These are phyloP conservation scores for Epinephelus coioides DNA, from an alignment of 2,797 vertebrate genomes.

Conservation along the genomic window DNA sequence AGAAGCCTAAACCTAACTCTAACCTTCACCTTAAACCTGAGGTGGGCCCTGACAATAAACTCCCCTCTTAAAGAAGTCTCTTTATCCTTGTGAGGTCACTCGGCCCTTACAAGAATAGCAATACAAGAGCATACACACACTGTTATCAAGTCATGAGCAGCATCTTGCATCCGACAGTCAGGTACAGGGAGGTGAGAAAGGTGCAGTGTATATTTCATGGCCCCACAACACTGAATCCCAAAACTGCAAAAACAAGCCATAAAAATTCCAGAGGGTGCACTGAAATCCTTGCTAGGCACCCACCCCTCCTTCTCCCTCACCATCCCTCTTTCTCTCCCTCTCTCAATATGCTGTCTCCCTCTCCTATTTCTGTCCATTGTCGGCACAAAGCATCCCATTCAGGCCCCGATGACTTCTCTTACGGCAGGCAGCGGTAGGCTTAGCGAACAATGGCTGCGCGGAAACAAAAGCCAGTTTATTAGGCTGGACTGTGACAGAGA, in stretches of 20 bases:
- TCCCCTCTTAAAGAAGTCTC: neutral
- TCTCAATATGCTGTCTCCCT: constrained; percentile 56
- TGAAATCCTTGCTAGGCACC: constrained; percentile 76
- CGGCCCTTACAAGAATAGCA: neutral
- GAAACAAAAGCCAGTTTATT: constrained; percentile 97
- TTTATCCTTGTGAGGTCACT: neutral
- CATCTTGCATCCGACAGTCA: neutral
- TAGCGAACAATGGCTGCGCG: constrained; percentile 88
- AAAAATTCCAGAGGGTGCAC: constrained; percentile 87
- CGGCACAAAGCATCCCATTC: constrained; percentile 92
- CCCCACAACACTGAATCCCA: constrained; percentile 69
- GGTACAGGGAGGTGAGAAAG: constrained; percentile 36
- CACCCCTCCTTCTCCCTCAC: constrained; percentile 37
- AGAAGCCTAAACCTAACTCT: neutral
- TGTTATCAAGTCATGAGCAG: neutral
- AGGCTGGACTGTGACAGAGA: constrained; percentile 79
- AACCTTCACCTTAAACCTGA: neutral
- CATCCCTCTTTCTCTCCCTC: constrained; percentile 43
- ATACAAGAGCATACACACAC: neutral
- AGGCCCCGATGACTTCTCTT: constrained; percentile 86
- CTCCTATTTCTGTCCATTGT: constrained; percentile 80
- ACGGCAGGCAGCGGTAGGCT: constrained; percentile 84
- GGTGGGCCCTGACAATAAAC: neutral
- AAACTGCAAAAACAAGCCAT: constrained; percentile 86
- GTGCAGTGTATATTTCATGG: constrained; percentile 56